Base-by-base conservation (phyloP, 2,888 invertebrate species). In the Allacma fusca region DNA sequence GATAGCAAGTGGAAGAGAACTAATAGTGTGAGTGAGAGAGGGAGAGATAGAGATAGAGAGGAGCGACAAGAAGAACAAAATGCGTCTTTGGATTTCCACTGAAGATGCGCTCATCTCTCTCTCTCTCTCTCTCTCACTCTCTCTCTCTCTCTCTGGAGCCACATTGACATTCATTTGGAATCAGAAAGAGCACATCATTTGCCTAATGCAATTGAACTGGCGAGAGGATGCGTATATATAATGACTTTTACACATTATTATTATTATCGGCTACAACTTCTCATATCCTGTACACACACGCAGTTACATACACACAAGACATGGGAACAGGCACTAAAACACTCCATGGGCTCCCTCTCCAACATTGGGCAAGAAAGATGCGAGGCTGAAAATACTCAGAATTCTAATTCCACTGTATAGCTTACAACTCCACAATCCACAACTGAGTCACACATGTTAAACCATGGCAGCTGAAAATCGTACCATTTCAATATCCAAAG, bases 191-290 rank as follows among this genome's bases (percentile, higher is more conserved):
- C 74, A 44, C 65, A 74, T 74, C 65, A 74, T 74, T 74, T 74
- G 74, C 74, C 74, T 74, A 74, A 74, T 74, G 74, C 74, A 74
- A 74, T 74, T 74, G 74, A 74, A 74, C 24, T 12, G 26, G 26
- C 19, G 57, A 21, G 62, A 62, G 62, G 62, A 24, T 62, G 24
- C 24, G 62, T 62, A 62, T 62, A 62, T 62, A n/a, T 62, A 62
- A 62, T 57, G 57, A 21, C 16, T 62, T 62, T 23, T 24, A 12
- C 62, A 62, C 62, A 62, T 62, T 62, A 62, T 23, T 62, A 62
- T 62, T 24, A 62, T 7, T 62, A 62, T 62, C 62, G n/a, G 23
- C 62, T 26, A 62, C 62, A 24, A 23, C 62, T 26, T 24, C 62
- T 62, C 62, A 24, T 62, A 62, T 62, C 62, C 62, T 26, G 23